Evolutionary conservation across 2,888 invertebrate genomes (phyloP), one percentile per base, ranked within the genome.

Genomic region (Hofmannophila pseudospretella): DNA sequence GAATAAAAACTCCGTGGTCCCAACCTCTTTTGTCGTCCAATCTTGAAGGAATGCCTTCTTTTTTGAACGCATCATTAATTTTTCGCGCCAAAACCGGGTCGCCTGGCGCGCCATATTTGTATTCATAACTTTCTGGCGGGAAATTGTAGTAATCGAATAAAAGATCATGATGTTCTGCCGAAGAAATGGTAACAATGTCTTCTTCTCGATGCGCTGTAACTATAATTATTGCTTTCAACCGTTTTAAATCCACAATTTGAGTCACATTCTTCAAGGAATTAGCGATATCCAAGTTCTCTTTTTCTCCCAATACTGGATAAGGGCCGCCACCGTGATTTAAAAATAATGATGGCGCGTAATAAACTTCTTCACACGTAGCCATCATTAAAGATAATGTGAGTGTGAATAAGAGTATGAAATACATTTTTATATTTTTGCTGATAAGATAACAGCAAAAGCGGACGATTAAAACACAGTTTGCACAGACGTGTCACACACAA

Each of bases 1-100:
- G 72, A 39, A 72, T 61, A 22, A 71, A 72, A 2, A 68, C 64
- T 45, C 72, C 72, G 26, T 72, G 72, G 47, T 72, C 72, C 72
- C 72, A 72, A 19, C 68, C 67, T 54, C 72, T 55, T 42, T 55
- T 22, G 5, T 45, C 47, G 27, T 72, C 72, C 28, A 72, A 33
- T 10, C 35, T 36, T 0, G 67, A 57, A 4, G 30, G 19, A 3
- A 72, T 58, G 0, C 60, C 58, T 3, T 49, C 58, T 1, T 46
- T 51, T 45, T 41, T 41, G 35, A 72, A 59, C 25, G 70, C 69
- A 7, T 52, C 49, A 37, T 66, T 54, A 5, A 72, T 40, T 38
- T 36, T 53, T 43, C 39, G 34, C 42, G 72, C 72, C 39, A 72
- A 53, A 36, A 36, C 34, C 8, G 62, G 59, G 14, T 54, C 49